Evolutionary conservation across 2,888 invertebrate genomes (phyloP), one percentile per base, ranked within the genome.

Genomic region (Brenthis ino): DNA sequence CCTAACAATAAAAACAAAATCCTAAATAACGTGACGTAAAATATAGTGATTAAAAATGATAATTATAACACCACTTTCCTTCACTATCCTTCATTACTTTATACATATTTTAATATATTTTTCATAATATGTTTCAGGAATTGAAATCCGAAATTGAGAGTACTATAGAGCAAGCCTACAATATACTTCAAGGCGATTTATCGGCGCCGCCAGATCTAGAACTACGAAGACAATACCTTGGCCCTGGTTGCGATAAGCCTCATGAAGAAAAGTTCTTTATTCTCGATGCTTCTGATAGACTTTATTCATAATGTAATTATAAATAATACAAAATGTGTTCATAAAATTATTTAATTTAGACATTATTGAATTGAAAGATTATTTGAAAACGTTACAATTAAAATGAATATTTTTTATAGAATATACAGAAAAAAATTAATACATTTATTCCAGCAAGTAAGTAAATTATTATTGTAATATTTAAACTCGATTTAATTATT

Each of bases 171-270:
- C 91, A 94, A 83, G 93, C 94, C 70, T 88, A 88, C 75, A 82
- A 82, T 72, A 94, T 94, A 77, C 88, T 94, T 74, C 89, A 92
- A 77, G 91, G 92, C 69, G 94, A 94, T 76, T 84, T 94, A 72
- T 89, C 93, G 14, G 92, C 94, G 64, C 93, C 93, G 8, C 87
- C 88, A 67, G 93, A 91, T 79, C 85, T 93, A 55, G 89, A 90
- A 75, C 78, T 91, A 60, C 78, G 93, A 74, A 83, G 82, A 70
- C 86, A 82, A 64, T 93, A 93, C 82, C 88, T 93, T 70, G 92
- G 93, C 70, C 86, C 89, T 50, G 91, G 87, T 80, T 87, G 89
- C 80, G 88, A 90, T 73, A 91, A 88, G 80, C 82, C 92, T 69
- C 89, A 83, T 51, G 82, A 88, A 80, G 91, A 93, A 76, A 82